These are phyloP conservation scores for Galemys pyrenaicus DNA, from an alignment of 2,113 vertebrate species.

Conservation along the genomic window DNA sequence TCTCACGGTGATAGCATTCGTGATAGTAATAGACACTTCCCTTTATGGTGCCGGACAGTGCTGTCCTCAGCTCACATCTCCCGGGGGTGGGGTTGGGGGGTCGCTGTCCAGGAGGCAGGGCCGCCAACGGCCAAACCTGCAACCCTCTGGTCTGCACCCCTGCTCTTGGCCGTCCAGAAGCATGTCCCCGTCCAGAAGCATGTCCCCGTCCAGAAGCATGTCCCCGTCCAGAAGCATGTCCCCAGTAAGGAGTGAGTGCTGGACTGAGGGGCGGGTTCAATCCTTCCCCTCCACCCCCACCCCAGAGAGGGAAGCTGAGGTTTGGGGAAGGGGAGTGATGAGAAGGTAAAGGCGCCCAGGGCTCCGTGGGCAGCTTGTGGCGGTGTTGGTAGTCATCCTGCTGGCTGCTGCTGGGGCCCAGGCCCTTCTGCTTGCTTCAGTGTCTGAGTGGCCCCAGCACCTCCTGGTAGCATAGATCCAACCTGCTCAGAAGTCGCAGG, in stretches of 20 bases:
- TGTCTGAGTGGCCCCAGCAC: not conserved
- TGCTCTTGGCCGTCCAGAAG: not conserved
- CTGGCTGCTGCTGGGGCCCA: too few species aligned
- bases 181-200: too few species aligned
- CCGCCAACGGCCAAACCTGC: not conserved
- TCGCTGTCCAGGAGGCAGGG: not conserved
- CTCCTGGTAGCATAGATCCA: not conserved
- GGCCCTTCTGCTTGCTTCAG: not conserved
- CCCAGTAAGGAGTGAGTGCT: too few species aligned
- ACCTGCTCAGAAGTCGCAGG: not conserved
- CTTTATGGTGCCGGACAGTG: not conserved
- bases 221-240: too few species aligned
- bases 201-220: too few species aligned
- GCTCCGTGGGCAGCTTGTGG: too few species aligned
- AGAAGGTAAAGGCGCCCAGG: not conserved
- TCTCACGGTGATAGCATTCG: not conserved
- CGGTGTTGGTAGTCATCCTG: too few species aligned
- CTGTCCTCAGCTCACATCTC: not conserved
- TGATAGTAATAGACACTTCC: too few species aligned
- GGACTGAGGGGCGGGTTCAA: too few species aligned
- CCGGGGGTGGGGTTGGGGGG: not conserved
- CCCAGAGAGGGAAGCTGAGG: not conserved
- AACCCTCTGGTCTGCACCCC: not conserved
- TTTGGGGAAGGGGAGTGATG: not conserved
- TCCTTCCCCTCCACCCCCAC: too few species aligned